A percentile compares a stretch with the other conserved stretches of the same genome.
Evolutionary conservation across 2,113 vertebrate species (phyloP).

Genomic region (Trogon surrucura): DNA sequence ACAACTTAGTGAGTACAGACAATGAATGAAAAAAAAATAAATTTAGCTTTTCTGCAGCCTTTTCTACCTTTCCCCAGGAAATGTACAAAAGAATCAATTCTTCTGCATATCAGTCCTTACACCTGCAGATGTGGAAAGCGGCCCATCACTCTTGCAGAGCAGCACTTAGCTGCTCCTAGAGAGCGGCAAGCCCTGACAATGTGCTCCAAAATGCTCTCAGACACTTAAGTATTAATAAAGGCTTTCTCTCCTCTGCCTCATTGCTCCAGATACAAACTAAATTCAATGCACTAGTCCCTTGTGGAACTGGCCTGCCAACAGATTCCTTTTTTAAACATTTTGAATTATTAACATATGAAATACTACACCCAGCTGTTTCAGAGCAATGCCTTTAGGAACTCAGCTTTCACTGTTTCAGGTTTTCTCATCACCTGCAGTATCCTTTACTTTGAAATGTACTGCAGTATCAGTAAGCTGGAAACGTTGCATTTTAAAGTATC

Average conservation of each 20-base stretch:
- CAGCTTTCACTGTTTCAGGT: neutral
- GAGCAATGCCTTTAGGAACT: neutral
- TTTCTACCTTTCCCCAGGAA: neutral
- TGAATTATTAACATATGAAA: neutral
- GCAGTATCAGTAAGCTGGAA: neutral
- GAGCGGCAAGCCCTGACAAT: neutral
- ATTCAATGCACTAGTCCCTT: neutral
- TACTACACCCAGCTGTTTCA: neutral
- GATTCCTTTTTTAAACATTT: neutral
- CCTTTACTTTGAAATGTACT: neutral
- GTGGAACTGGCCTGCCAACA: neutral
- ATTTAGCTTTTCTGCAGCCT: neutral
- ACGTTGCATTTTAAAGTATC: neutral
- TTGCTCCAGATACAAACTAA: neutral
- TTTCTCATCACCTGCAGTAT: neutral
- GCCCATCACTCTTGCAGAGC: neutral
- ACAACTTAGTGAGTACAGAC: neutral
- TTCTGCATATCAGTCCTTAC: constrained; percentile 16
- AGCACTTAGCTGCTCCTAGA: neutral
- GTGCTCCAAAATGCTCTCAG: neutral
- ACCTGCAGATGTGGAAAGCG: constrained; percentile 1
- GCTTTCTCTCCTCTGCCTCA: neutral
- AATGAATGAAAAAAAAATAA: constrained; percentile 14
- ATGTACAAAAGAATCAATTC: neutral
- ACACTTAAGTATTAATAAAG: neutral